These are phyloP conservation scores for Saxidomus purpurata DNA, from an alignment of 1,140 invertebrate genomes.

Conservation along the genomic window DNA sequence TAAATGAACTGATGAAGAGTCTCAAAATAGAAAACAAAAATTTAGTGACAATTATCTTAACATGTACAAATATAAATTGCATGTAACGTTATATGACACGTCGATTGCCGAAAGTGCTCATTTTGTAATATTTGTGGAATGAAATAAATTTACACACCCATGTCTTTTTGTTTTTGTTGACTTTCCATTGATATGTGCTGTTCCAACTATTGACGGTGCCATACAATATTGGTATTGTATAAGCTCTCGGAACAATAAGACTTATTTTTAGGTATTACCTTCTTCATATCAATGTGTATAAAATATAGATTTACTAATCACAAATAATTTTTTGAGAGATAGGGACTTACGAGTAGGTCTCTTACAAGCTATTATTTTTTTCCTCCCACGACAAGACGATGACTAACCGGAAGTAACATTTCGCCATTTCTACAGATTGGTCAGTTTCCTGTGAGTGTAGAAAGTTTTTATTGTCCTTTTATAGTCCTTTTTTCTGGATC, in stretches of 20 bases:
- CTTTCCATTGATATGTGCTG: conserved; percentile 18
- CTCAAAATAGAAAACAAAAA: too few species aligned
- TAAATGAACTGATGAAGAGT: background rate
- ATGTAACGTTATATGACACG: too few species aligned
- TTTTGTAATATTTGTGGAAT: background rate
- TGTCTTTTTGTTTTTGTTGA: conserved; percentile 41
- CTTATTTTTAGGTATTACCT: too few species aligned
- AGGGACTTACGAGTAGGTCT: too few species aligned
- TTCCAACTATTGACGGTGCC: background rate
- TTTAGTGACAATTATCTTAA: background rate
- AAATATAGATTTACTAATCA: too few species aligned
- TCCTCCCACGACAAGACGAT: conserved; percentile 48
- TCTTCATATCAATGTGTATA: too few species aligned
- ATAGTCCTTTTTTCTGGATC: background rate
- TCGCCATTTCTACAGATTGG: conserved; percentile 64
- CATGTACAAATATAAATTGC: too few species aligned
- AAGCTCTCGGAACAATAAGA: too few species aligned
- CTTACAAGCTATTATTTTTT: too few species aligned
- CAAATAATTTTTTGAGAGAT: too few species aligned
- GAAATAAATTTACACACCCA: conserved; percentile 5
- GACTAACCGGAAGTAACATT: conserved; percentile 69
- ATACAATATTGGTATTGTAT: background rate
- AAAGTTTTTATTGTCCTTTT: background rate
- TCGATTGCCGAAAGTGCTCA: too few species aligned
- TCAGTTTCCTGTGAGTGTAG: conserved; percentile 34